Percentiles rank a stretch among this genome's conserved stretches.
These are phyloP conservation scores for Onychostoma macrolepis DNA, from an alignment of 2,113 vertebrate species.

Conservation along the genomic window DNA sequence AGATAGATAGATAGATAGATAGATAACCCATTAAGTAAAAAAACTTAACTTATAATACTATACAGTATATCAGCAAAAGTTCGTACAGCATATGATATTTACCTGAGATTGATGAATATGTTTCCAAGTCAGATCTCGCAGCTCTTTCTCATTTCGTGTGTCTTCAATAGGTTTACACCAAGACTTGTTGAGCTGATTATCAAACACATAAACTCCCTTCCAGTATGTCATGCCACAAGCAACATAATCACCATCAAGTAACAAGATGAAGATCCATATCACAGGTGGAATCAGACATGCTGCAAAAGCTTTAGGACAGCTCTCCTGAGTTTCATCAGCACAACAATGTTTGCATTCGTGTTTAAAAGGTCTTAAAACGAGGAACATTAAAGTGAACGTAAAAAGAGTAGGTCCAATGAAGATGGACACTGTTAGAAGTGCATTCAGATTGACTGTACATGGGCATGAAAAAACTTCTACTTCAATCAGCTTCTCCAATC, in stretches of 20 bases:
- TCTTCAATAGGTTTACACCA: background rate
- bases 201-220: background rate
- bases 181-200: background rate
- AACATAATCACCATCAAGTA: background rate
- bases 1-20: too few species aligned
- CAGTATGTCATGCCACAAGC: background rate
- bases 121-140: background rate
- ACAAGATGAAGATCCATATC: background rate
- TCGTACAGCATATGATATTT: background rate
- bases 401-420: conserved; percentile 5
- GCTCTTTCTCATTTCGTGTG: background rate
- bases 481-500: background rate
- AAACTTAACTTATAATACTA: too few species aligned
- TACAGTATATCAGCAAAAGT: too few species aligned
- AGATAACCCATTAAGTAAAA: too few species aligned
- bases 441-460: background rate
- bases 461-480: conserved; percentile 1
- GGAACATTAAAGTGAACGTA: background rate
- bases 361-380: background rate
- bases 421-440: background rate
- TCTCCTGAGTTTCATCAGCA: background rate
- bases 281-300: background rate
- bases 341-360: background rate
- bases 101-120: background rate
- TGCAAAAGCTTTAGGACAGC: background rate